phyloP scores from a whole-genome alignment of 2,888 invertebrate genomes.

The Morpho helenor region DNA sequence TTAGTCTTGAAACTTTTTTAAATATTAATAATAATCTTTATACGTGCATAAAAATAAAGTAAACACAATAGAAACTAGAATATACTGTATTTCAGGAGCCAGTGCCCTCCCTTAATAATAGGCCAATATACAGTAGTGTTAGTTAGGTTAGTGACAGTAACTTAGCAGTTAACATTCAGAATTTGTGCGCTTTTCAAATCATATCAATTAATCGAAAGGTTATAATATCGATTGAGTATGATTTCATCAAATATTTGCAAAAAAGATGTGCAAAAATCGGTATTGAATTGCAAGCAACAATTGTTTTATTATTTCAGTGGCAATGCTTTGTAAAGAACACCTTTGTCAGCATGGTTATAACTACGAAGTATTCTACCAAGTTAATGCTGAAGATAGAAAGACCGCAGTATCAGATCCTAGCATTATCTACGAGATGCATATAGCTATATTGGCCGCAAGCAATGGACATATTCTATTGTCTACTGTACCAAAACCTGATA shows the following conservation, averaged over 20 bases:
- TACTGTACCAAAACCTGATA: slow-evolving; percentile 59
- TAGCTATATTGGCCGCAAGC: slow-evolving; percentile 82
- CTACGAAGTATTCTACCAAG: slow-evolving; percentile 79
- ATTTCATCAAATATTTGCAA: neutral
- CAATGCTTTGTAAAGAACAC: slow-evolving; percentile 74
- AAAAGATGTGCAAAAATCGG: too few species aligned
- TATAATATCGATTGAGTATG: slow-evolving; percentile 18
- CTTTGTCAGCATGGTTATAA: slow-evolving; percentile 74
- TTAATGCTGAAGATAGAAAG: slow-evolving; percentile 47
- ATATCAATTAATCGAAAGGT: slow-evolving; percentile 30
- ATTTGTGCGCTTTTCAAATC: slow-evolving; percentile 26
- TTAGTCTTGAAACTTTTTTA: slow-evolving; percentile 9
- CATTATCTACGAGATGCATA: slow-evolving; percentile 78
- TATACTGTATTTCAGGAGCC: neutral
- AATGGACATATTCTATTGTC: slow-evolving; percentile 85
- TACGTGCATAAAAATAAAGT: too few species aligned
- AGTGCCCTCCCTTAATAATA: too few species aligned
- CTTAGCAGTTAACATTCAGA: slow-evolving; percentile 25
- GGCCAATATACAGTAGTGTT: too few species aligned
- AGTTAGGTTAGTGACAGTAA: too few species aligned
- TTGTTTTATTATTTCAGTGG: slow-evolving; percentile 44
- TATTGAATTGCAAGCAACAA: too few species aligned
- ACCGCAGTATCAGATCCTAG: slow-evolving; percentile 34
- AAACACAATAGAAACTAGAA: neutral
- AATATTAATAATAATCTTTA: too few species aligned